These are phyloP conservation scores for Bradypus variegatus DNA, from an alignment of 2,797 vertebrate genomes.

Conservation along the genomic window DNA sequence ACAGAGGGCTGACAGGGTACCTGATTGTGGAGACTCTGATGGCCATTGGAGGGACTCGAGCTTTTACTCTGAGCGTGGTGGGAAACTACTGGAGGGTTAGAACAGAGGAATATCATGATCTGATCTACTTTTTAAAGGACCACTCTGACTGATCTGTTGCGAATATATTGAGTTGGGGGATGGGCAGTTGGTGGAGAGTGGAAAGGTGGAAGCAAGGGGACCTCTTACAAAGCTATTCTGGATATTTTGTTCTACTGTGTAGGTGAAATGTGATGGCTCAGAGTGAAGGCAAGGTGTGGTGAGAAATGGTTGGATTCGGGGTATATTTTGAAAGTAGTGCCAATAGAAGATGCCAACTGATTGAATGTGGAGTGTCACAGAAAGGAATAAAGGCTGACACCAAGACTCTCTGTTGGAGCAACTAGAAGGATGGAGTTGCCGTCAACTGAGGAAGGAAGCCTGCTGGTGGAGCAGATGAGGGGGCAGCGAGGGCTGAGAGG, in stretches of 20 bases:
- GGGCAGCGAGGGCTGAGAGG: accelerated
- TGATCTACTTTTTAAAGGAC: neutral
- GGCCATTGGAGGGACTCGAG: neutral
- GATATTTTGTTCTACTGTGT: neutral
- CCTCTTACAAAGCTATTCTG: neutral
- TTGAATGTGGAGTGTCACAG: neutral
- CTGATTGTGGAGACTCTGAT: neutral
- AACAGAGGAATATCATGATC: neutral
- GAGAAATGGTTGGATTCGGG: neutral
- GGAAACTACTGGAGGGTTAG: neutral
- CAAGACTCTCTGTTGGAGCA: neutral
- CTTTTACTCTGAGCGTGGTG: neutral
- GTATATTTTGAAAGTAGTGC: neutral
- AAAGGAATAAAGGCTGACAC: neutral
- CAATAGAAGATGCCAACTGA: neutral
- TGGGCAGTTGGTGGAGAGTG: neutral
- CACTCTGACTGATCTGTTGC: neutral
- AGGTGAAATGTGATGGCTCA: neutral
- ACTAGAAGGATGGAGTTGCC: neutral
- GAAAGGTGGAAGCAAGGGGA: neutral
- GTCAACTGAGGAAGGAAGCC: neutral
- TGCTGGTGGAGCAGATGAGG: no score
- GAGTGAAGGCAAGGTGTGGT: neutral
- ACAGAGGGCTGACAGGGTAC: neutral
- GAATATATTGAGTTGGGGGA: neutral